Base-by-base conservation (phyloP, 2,797 vertebrate species). In the Sternarchorhynchus goeldii region DNA sequence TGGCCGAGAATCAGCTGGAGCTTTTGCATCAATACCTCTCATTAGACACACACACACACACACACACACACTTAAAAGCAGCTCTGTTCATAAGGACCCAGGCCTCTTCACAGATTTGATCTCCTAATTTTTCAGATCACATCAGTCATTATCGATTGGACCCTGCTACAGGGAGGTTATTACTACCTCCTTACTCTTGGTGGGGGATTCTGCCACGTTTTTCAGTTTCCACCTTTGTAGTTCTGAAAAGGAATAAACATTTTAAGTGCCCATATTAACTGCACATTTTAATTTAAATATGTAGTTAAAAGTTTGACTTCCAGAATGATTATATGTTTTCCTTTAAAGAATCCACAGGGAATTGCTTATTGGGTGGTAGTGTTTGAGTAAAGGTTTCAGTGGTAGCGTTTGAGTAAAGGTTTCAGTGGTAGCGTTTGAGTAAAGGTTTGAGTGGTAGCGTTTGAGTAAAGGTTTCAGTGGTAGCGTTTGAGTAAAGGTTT, bases 11-110 rank as follows among this genome's bases (percentile, higher is more conserved):
- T 64, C 76, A 69, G 70, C 73, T 77, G 76, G 69, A 81, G 75
- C 29, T 70, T 62, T 36, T 80, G 31, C 76, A 75, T 77, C 77
- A 73, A 66, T 73, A 60, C 62, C 29, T 76, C 58, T 81, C 31
- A 41, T 45, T 58, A 64, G 56, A 21, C 45, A 39, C 32, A 31
- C 64, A 16, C 10, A 2, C 55, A 62, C 36, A 34, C 62, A 25
- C 10, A 55, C 45, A 56, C 60, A 12, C 66, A 73, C 55, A 73
- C 70, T 68, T 81, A 64, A 81, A 77, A 74, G 72, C 39, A 39
- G 16, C 73, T 76, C 57, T 76, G 39, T 56, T 77, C 66, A 78
- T 80, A 62, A 78, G 14, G 59, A 69, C 55, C n/a, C 36, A 50
- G 45, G 45, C 20, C 57, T 39, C 56, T 56, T 17, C 25, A 66